phyloP scores from a whole-genome alignment of 2,113 vertebrate species.

The Neopipo cinnamomea region DNA sequence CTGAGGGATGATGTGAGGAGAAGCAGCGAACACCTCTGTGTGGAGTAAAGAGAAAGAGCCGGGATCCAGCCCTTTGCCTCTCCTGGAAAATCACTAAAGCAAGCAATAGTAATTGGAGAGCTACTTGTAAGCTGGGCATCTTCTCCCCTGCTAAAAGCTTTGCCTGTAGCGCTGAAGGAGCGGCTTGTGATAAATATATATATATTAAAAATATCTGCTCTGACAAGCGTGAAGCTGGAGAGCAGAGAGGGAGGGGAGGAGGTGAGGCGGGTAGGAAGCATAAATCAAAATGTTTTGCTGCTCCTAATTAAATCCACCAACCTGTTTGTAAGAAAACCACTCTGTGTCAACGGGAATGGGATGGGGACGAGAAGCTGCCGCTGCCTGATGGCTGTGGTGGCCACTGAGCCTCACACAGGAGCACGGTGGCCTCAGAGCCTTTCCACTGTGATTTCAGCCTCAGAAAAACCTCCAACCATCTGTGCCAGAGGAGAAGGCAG shows the following conservation, averaged over 20 bases:
- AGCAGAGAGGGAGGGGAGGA: constrained; percentile 15
- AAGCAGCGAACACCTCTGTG: background rate
- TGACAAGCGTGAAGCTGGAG: constrained; percentile 59
- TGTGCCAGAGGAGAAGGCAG: background rate
- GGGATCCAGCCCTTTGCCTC: background rate
- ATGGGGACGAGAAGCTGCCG: rapidly evolving
- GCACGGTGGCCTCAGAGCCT: background rate
- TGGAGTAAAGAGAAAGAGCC: background rate
- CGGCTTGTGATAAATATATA: background rate
- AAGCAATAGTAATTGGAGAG: constrained; percentile 11
- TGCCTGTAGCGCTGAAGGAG: constrained; percentile 23
- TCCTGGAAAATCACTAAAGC: background rate
- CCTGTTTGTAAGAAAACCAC: constrained; percentile 10
- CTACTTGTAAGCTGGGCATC: background rate
- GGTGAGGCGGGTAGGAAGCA: background rate
- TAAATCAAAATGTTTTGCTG: constrained; percentile 51
- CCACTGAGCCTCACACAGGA: background rate
- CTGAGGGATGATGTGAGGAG: background rate
- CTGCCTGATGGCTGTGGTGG: background rate
- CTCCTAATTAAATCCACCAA: constrained; percentile 46
- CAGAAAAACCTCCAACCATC: background rate
- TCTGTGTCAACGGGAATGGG: background rate
- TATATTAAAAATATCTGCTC: constrained; percentile 52
- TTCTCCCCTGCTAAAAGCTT: constrained; percentile 33
- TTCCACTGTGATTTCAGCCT: background rate